Evolutionary conservation across 2,113 vertebrate species (phyloP), one percentile per base, ranked within the genome.

Genomic region (Toxotes chatareus): DNA sequence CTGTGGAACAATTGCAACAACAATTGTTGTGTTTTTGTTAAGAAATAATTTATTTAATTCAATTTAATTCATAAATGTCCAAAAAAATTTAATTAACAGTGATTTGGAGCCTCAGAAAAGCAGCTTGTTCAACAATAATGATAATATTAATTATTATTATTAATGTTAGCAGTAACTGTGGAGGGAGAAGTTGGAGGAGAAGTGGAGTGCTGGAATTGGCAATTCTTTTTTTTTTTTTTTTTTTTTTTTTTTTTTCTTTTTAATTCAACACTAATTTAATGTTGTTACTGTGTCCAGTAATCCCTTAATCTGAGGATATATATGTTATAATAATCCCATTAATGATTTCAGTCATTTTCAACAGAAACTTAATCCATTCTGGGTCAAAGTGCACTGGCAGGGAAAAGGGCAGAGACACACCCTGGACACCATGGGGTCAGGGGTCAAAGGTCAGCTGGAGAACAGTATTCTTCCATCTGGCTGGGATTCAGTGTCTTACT

Each of bases 391-490:
- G 36, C 49, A 67, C 11, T 7, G 56, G 16, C 47, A 32, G 36
- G 12, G 21, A 36, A 1, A 27, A 27, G 27, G n/a, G 27, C 21
- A 14, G 31, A 40, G 7, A 59, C 46, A 76, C 4, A 62, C 38
- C 46, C 44, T 38, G 53, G 34, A 61, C 12, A 23, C 21, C 5
- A 27, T 4, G 12, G 65, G 42, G 55, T 76, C 57, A 81, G 44
- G 44, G 81, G 81, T 23, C 77, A 84, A 73, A 88, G 86, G 80
- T 87, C 80, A 79, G 62, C 60, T 2, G 3, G 32, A 59, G 44
- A 60, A 11, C 36, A 32, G 34, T 7, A 7, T 40, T n/a, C 32
- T 7, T 67, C 38, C 60, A 69, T 64, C 32, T 71, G 86, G 47
- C 21, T 11, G 3, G 34, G 74, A 53, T 67, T 73, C 72, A 40